phyloP scores from a whole-genome alignment of 2,888 invertebrate species.

The Falcaria lacertinaria region DNA sequence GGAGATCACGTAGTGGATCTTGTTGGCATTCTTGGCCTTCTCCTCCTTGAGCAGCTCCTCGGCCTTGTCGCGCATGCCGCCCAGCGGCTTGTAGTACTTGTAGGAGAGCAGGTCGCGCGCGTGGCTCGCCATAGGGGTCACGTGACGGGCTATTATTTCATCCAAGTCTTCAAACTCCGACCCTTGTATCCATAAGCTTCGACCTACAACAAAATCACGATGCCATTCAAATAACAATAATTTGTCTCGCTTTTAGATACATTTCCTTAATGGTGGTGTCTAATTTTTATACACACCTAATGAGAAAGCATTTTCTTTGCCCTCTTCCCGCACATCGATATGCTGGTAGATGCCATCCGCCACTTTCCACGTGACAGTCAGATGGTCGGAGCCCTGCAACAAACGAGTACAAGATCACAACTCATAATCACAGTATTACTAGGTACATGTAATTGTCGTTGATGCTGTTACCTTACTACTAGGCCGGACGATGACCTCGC shows the following conservation, averaged over 20 bases:
- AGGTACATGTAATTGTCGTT: neutral
- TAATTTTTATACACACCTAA: constrained; percentile 82
- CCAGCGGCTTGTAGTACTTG: constrained; percentile 91
- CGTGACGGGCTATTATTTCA: constrained; percentile 98
- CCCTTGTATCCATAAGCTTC: constrained; percentile 89
- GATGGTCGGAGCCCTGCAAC: constrained; percentile 89
- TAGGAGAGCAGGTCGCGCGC: constrained; percentile 94
- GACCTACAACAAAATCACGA: constrained; percentile 40
- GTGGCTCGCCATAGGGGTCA: constrained; percentile 97
- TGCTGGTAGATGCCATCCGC: constrained; percentile 96
- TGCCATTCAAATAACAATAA: neutral
- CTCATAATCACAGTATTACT: neutral
- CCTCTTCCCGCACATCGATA: constrained; percentile 96
- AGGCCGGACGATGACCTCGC: constrained; percentile 97
- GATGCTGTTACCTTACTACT: constrained; percentile 88
- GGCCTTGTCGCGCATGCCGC: constrained; percentile 91
- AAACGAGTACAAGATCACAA: constrained; percentile 3
- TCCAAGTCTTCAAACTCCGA: constrained; percentile 99
- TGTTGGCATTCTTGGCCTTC: constrained; percentile 90
- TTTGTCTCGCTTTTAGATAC: too few species aligned
- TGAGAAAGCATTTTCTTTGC: constrained; percentile 97
- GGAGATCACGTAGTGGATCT: constrained; percentile 93
- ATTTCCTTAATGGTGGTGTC: too few species aligned
- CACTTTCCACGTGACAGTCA: constrained; percentile 99
- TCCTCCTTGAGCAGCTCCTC: constrained; percentile 94